These are phyloP conservation scores for Stramonita haemastoma DNA, from an alignment of 2,888 invertebrate genomes.

Conservation along the genomic window DNA sequence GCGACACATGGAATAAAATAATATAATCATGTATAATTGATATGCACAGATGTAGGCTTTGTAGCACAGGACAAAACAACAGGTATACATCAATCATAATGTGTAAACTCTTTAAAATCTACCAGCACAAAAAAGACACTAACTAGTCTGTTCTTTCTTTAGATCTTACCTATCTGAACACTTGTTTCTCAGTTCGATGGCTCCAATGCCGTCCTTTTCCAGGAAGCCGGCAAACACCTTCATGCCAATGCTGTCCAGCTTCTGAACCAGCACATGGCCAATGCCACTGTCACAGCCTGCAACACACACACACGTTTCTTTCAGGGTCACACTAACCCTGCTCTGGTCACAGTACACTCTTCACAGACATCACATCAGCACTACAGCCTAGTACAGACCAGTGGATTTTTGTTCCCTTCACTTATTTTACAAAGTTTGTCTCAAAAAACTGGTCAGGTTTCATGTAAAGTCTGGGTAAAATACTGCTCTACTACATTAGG, in stretches of 20 bases:
- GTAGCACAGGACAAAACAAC: too few species aligned
- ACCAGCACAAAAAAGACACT: too few species aligned
- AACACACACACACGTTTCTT: too few species aligned
- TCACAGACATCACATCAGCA: constrained; percentile 72
- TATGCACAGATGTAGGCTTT: too few species aligned
- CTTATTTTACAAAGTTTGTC: neutral
- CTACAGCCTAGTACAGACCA: constrained; percentile 77
- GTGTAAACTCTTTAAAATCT: too few species aligned
- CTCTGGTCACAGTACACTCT: too few species aligned
- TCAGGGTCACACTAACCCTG: neutral
- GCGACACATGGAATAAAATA: too few species aligned
- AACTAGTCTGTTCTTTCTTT: too few species aligned
- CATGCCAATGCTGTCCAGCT: constrained; percentile 73
- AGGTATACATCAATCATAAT: too few species aligned
- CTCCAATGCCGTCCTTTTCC: constrained; percentile 68
- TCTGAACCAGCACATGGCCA: constrained; percentile 73
- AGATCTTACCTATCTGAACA: constrained; percentile 69
- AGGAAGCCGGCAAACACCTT: constrained; percentile 75
- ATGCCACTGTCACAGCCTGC: constrained; percentile 77
- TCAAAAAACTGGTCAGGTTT: neutral
- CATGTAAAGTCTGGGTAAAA: too few species aligned
- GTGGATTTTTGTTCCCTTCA: constrained; percentile 1
- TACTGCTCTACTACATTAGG: neutral
- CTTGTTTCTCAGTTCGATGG: constrained; percentile 66
- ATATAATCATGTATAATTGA: too few species aligned